phyloP scores from a whole-genome alignment of 2,797 vertebrate species.

The Pseudopleuronectes americanus region DNA sequence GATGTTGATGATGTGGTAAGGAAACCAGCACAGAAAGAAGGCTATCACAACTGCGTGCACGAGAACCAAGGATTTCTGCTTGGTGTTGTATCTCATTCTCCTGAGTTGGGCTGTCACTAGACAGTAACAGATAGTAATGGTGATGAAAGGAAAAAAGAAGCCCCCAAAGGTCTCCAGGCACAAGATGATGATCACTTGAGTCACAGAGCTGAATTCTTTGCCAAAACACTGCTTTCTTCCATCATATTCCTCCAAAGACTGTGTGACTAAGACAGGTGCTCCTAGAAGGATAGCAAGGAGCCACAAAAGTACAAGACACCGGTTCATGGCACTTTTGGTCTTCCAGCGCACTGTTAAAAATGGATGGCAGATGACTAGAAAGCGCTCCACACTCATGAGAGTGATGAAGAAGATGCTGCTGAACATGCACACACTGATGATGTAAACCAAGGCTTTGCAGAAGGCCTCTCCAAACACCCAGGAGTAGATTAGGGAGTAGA shows the following conservation, averaged over 20 bases:
- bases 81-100: conserved; percentile 79
- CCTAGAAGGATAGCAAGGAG: conserved; percentile 79
- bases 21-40: conserved; percentile 86
- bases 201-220: conserved; percentile 61
- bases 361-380: conserved; percentile 84
- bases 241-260: conserved; percentile 38
- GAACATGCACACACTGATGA: conserved; percentile 90
- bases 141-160: conserved; percentile 82
- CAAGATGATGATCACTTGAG: conserved; percentile 56
- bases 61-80: conserved; percentile 79
- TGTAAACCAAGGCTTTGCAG: conserved; percentile 85
- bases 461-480: conserved; percentile 85
- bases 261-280: conserved; percentile 73
- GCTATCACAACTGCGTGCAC: conserved; percentile 77
- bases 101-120: conserved; percentile 71
- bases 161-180: conserved; percentile 83
- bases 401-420: conserved; percentile 90
- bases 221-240: conserved; percentile 62
- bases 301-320: conserved; percentile 79
- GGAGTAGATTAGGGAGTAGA: conserved; percentile 84
- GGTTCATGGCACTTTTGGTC: conserved; percentile 21
- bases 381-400: conserved; percentile 88
- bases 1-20: conserved; percentile 83
- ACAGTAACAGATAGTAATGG: conserved; percentile 83
- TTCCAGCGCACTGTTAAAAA: conserved; percentile 68